Percentiles rank a stretch among this genome's conserved stretches.
phyloP scores from a whole-genome alignment of 2,888 invertebrate genomes.

The Agrotis ipsilon region DNA sequence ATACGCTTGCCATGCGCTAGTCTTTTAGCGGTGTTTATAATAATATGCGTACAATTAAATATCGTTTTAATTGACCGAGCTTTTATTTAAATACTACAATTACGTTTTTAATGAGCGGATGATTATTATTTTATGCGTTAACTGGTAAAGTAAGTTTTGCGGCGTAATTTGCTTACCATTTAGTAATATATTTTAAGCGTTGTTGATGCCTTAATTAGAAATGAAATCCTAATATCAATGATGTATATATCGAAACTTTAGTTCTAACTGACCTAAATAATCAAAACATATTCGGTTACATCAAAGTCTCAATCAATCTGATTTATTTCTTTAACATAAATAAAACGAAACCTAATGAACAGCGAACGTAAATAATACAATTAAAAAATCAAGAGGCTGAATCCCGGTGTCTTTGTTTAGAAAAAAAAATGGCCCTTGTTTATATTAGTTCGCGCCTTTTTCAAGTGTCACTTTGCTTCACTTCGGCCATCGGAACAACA shows the following conservation, averaged over 20 bases:
- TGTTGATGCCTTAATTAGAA: constrained; percentile 8
- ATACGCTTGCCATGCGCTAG: constrained; percentile 1
- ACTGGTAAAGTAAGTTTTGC: background rate
- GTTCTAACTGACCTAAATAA: background rate
- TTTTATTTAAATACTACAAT: constrained; percentile 22
- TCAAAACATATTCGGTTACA: constrained; percentile 37
- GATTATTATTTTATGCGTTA: constrained; percentile 12
- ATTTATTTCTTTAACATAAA: constrained; percentile 53
- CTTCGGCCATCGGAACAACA: constrained; percentile 82
- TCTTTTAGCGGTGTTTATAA: constrained; percentile 31
- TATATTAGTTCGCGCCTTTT: constrained; percentile 90
- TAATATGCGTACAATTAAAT: constrained; percentile 25
- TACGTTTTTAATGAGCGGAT: constrained; percentile 33
- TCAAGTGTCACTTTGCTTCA: constrained; percentile 89
- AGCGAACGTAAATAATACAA: constrained; percentile 58
- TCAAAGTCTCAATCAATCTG: constrained; percentile 49
- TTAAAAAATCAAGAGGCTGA: constrained; percentile 63
- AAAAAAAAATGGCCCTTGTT: constrained; percentile 82
- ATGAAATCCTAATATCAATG: too few species aligned
- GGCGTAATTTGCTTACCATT: background rate
- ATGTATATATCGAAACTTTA: background rate
- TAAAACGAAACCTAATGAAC: constrained; percentile 37
- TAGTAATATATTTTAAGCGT: background rate
- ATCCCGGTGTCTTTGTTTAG: constrained; percentile 77
- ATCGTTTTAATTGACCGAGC: constrained; percentile 33